Evolutionary conservation across 2,797 vertebrate genomes (phyloP).

Genomic region (Sebastes kiyomatsui): DNA sequence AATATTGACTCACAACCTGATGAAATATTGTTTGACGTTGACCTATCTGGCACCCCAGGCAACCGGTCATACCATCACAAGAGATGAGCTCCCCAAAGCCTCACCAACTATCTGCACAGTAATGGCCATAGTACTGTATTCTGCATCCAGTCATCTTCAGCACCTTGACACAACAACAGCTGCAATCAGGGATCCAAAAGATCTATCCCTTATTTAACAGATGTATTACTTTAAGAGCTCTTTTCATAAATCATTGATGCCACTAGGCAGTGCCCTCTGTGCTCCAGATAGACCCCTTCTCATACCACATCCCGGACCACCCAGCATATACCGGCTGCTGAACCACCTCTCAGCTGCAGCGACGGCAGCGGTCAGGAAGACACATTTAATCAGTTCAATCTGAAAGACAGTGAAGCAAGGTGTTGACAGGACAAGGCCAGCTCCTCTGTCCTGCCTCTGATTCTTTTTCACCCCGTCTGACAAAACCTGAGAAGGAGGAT

Average conservation of each 20-base stretch:
- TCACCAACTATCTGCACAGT: not conserved
- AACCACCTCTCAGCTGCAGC: not conserved
- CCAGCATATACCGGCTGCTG: not conserved
- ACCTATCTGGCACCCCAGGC: not conserved
- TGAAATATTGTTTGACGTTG: not conserved
- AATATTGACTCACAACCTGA: not conserved
- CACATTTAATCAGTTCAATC: constrained; percentile 16
- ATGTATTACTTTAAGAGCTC: not conserved
- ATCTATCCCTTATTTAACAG: not conserved
- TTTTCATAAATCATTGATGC: not conserved
- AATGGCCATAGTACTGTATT: not conserved
- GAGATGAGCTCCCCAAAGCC: not conserved
- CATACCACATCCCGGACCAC: not conserved
- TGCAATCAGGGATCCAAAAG: not conserved
- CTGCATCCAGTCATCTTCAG: not conserved
- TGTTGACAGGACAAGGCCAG: not conserved
- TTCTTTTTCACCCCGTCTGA: constrained; percentile 12
- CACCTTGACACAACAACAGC: not conserved
- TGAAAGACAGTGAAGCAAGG: not conserved
- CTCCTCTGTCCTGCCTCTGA: constrained; percentile 8
- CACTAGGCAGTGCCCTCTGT: not conserved
- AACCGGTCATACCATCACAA: not conserved
- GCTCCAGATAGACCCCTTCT: not conserved
- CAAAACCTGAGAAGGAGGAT: not conserved
- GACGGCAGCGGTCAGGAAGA: not conserved